phyloP scores from a whole-genome alignment of 2,113 vertebrate genomes.

The Grallaria varia region DNA sequence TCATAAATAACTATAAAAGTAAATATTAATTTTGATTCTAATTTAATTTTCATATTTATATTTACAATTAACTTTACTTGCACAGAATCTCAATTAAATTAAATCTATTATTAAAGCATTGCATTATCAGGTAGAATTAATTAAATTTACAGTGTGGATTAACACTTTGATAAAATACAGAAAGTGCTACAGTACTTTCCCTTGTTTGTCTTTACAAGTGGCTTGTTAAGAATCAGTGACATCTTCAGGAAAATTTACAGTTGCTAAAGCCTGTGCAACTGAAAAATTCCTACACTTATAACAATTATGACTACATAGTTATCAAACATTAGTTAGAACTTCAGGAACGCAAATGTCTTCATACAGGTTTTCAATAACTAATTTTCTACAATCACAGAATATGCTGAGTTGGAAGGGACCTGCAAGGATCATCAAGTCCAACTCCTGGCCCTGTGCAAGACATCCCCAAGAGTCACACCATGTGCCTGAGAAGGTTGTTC shows the following conservation, averaged over 20 bases:
- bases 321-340: background rate
- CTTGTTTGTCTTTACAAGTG: background rate
- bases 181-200: background rate
- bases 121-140: background rate
- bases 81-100: background rate
- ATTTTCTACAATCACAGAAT: background rate
- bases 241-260: background rate
- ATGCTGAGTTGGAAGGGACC: background rate
- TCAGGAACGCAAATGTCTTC: background rate
- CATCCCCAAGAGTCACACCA: background rate
- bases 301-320: background rate
- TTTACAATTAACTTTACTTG: background rate
- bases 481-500: background rate
- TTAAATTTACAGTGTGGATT: background rate
- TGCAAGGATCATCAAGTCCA: background rate
- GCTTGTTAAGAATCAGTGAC: background rate
- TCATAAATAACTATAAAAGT: background rate
- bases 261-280: background rate
- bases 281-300: background rate
- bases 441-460: background rate
- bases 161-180: background rate
- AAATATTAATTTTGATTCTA: slow-evolving; percentile 7
- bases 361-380: background rate
- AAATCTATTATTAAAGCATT: background rate
- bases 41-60: background rate